A percentile compares a stretch with the other conserved stretches of the same genome.
These are phyloP conservation scores for Arctopsyche grandis DNA, from an alignment of 1,140 invertebrate species.

Conservation along the genomic window DNA sequence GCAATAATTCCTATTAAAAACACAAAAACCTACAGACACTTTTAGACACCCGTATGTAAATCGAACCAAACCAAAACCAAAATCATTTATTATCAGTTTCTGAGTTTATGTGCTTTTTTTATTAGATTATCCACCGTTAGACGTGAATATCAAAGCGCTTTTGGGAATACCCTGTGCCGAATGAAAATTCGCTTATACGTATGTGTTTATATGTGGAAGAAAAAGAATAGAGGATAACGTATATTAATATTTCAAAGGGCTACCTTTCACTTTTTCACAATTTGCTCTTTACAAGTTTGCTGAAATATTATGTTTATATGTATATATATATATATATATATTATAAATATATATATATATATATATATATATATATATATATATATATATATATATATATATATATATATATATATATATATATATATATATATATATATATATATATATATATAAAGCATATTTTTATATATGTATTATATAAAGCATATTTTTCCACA, in stretches of 20 bases:
- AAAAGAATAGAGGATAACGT: not conserved
- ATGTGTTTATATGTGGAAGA: not conserved
- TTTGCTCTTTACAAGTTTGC: too few relatives aligned
- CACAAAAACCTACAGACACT: not conserved
- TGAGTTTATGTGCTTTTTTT: slow-evolving; percentile 16
- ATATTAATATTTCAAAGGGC: slow-evolving; percentile 10
- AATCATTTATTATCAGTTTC: slow-evolving; percentile 8
- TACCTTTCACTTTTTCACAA: not conserved
- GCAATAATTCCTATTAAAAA: not conserved
- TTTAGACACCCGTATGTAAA: not conserved
- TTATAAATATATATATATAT: too few relatives aligned
- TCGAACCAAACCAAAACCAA: not conserved
- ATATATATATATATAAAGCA: too few relatives aligned
- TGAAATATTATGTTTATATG: too few relatives aligned
- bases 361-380: too few relatives aligned
- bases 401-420: too few relatives aligned
- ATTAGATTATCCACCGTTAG: slow-evolving; percentile 17
- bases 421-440: too few relatives aligned
- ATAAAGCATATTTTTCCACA: too few relatives aligned
- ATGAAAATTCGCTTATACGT: not conserved
- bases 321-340: too few relatives aligned
- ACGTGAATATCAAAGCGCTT: slow-evolving; percentile 26
- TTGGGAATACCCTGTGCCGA: slow-evolving; percentile 1
- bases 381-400: too few relatives aligned
- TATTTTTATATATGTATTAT: too few relatives aligned